Percentiles rank a stretch among this genome's conserved stretches.
phyloP scores from a whole-genome alignment of 2,888 invertebrate genomes.

The Cylindroiulus punctatus region DNA sequence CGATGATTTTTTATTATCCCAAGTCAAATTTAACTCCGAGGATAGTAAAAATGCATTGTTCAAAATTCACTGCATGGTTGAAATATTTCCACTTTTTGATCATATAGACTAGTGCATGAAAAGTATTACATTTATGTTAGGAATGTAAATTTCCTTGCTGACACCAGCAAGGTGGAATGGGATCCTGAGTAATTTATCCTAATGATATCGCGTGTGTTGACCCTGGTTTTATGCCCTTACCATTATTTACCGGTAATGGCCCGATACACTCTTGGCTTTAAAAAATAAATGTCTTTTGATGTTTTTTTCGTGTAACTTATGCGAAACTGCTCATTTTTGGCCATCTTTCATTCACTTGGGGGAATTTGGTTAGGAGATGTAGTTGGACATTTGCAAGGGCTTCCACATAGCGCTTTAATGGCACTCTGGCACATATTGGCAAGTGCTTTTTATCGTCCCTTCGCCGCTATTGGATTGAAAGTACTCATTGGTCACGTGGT shows the following conservation, averaged over 20 bases:
- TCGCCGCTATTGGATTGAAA: slow-evolving; percentile 3
- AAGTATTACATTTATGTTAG: no score
- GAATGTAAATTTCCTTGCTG: no score
- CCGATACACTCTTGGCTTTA: slow-evolving; percentile 12
- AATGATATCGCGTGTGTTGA: background rate
- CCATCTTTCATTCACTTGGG: slow-evolving; percentile 38
- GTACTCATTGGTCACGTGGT: background rate
- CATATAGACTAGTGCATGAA: no score
- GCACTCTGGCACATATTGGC: slow-evolving; percentile 6
- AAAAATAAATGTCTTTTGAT: background rate
- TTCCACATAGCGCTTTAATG: background rate
- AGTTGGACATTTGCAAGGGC: background rate
- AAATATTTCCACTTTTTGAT: no score
- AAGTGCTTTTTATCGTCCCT: slow-evolving; percentile 2
- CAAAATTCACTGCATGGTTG: no score
- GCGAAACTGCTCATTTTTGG: slow-evolving; percentile 36
- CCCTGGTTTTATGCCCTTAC: background rate
- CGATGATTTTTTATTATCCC: no score
- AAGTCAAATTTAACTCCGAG: no score
- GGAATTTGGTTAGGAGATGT: slow-evolving; percentile 24
- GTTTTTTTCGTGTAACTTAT: slow-evolving; percentile 1
- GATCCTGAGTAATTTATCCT: background rate
- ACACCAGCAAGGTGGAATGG: background rate
- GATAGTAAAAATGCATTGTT: no score
- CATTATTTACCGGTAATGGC: background rate